Conservation (phyloP, 2,888 invertebrate species). For the Caenorhabditis sinica region DNA sequence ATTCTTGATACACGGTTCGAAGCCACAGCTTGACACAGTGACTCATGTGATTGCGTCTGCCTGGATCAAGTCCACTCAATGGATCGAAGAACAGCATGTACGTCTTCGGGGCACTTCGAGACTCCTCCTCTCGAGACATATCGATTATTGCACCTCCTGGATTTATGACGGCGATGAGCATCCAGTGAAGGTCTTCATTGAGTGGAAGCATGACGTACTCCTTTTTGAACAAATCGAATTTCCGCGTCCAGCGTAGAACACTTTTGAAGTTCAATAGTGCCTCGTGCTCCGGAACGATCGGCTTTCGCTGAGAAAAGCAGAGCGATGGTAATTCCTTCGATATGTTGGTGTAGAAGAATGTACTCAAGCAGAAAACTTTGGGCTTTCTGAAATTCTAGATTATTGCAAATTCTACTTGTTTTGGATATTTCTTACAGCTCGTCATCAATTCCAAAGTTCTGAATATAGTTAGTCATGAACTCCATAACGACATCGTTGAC, state of each 20-base stretch:
- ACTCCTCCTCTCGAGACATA: constrained; percentile 88
- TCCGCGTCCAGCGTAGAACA: constrained; percentile 92
- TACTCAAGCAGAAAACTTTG: constrained; percentile 20
- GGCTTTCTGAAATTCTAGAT: constrained; percentile 44
- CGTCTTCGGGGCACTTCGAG: constrained; percentile 37
- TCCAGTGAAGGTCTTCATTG: constrained; percentile 90
- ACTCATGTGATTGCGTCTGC: constrained; percentile 35
- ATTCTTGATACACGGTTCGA: not conserved
- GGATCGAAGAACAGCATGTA: constrained; percentile 59
- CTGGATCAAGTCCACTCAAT: constrained; percentile 50
- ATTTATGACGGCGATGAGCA: constrained; percentile 94
- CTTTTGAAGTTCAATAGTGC: not conserved
- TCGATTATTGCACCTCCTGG: constrained; percentile 89
- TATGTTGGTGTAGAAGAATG: constrained; percentile 45
- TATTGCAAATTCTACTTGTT: not conserved
- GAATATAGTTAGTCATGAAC: constrained; percentile 44
- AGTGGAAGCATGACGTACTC: constrained; percentile 97
- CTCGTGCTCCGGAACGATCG: not conserved
- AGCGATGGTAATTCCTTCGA: not conserved
- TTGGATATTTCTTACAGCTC: constrained; percentile 16
- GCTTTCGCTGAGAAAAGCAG: constrained; percentile 17
- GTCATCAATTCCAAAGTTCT: constrained; percentile 13
- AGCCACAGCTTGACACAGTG: constrained; percentile 30
- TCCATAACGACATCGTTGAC: constrained; percentile 50
- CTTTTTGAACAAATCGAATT: constrained; percentile 96